Evolutionary conservation across 1,140 invertebrate species (phyloP).

Genomic region (Bicyclus anynana): DNA sequence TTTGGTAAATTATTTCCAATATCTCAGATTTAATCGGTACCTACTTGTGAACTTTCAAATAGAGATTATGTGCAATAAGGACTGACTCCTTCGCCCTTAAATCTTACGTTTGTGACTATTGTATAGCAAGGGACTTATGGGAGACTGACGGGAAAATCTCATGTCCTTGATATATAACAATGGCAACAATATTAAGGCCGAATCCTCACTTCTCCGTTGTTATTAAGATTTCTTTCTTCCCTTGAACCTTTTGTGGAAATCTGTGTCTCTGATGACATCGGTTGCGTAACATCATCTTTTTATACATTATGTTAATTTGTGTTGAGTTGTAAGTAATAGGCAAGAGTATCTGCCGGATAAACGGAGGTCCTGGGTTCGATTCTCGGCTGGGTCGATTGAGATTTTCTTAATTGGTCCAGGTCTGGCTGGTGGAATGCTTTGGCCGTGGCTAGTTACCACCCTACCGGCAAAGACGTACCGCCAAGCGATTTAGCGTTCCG

Average conservation of each 20-base stretch:
- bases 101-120: background rate
- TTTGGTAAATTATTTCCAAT: background rate
- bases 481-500: no score
- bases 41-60: background rate
- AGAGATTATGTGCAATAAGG: background rate
- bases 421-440: no score
- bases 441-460: no score
- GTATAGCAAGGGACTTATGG: background rate
- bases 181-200: background rate
- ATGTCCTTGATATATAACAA: background rate
- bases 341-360: no score
- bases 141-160: background rate
- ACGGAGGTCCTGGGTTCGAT: no score
- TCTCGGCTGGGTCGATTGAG: no score
- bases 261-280: background rate
- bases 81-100: background rate
- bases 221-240: background rate
- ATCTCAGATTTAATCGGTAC: background rate
- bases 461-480: no score
- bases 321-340: no score
- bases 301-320: no score
- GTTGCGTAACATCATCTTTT: background rate
- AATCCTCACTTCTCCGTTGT: background rate
- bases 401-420: no score
- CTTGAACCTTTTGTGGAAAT: background rate